phyloP scores from a whole-genome alignment of 2,113 vertebrate genomes.

The Plotosus lineatus region DNA sequence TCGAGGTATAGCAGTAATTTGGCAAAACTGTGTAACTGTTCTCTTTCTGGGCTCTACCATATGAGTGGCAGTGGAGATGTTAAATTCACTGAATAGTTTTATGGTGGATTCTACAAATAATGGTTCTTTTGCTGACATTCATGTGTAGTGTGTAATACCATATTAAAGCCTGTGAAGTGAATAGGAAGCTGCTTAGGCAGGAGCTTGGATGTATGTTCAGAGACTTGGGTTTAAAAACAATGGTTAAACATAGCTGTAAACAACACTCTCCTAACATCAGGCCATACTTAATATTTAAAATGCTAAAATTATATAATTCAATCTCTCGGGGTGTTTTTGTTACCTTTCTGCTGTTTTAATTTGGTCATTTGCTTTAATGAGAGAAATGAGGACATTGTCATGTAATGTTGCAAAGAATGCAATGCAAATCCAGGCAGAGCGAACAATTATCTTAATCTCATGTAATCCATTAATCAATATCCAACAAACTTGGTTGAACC shows the following conservation, averaged over 20 bases:
- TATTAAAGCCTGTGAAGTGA: background rate
- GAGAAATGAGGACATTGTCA: background rate
- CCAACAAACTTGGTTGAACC: background rate
- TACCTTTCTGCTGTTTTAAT: background rate
- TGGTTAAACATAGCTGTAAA: no score
- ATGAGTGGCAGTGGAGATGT: background rate
- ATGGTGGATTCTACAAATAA: no score
- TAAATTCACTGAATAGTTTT: background rate
- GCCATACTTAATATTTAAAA: no score
- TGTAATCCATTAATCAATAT: background rate
- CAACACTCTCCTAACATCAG: no score
- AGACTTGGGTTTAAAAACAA: no score
- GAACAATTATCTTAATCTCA: background rate
- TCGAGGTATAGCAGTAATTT: background rate
- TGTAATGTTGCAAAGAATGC: background rate
- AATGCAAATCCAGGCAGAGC: background rate
- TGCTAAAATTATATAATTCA: no score
- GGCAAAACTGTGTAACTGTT: background rate
- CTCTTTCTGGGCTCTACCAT: background rate
- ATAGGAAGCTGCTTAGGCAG: background rate
- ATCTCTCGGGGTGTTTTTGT: background rate
- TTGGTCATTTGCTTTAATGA: background rate
- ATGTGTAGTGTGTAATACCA: background rate
- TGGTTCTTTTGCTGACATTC: background rate
- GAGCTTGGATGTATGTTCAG: background rate